Base-by-base conservation (phyloP, 2,888 invertebrate species). In the Pristionchus arcanus region DNA sequence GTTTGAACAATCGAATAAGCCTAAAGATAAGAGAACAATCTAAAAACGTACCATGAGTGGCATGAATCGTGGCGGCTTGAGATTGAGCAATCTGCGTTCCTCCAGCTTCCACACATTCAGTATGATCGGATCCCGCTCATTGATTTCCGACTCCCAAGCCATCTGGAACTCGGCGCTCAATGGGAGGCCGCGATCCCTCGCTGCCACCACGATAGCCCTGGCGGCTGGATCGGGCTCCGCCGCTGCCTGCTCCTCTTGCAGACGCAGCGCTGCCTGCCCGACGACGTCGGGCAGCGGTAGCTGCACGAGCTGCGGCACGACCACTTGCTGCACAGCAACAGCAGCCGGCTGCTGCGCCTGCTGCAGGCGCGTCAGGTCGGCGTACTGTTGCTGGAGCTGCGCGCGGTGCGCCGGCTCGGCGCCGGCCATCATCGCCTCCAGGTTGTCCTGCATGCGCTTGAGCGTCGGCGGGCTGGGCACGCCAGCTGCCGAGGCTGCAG, bases 61-160 rank as follows among this genome's bases (percentile, higher is more conserved):
- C 74, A 74, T 74, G 74, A 74, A 74, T 37, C 74, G 15, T 0
- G 74, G 74, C 16, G 74, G 74, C 13, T 74, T 31, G 74, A 74
- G 74, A 3, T 25, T 34, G 34, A 74, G 31, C 74, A 74, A 19
- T 21, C 74, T 25, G 15, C 74, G 15, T 19, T 74, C 74, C 19
- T 74, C 74, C 5, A 19, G 16, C 37, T 74, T 74, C 74, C 74
- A 74, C 34, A 13, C 74, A 21, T 74, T 19, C 19, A 34, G 9
- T 15, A 74, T 74, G 15, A 31, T 11, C 34, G 74, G 37, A 31
- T 74, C n/a, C 31, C 21, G 15, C 34, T n/a, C 74, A 31, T 21
- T 15, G 13, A 74, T 31, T 7, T 19, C 37, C 19, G 21, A 19
- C 37, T 74, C 74, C 74, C 74, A 74, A 19, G 21, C n/a, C 74